These are phyloP conservation scores for Arvicanthis niloticus DNA, from an alignment of 2,113 vertebrate genomes.

Conservation along the genomic window DNA sequence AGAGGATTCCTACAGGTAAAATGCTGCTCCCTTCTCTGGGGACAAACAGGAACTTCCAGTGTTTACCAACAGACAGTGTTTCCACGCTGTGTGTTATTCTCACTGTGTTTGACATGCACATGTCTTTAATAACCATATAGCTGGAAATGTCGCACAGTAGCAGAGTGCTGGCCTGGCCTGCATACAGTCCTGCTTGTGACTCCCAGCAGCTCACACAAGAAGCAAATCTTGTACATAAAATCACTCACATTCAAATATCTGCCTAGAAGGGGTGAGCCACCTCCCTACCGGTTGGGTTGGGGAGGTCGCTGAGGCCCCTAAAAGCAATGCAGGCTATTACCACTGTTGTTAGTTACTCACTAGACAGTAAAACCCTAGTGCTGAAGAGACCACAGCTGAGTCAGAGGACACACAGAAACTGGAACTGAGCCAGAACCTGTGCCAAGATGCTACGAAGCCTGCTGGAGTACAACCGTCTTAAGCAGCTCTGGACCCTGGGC, in stretches of 20 bases:
- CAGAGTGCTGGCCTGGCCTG: not conserved
- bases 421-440: too few relatives aligned
- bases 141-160: not conserved
- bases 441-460: not conserved
- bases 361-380: not conserved
- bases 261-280: not conserved
- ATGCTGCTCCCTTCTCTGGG: not conserved
- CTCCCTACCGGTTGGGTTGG: too few relatives aligned
- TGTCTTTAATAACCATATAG: not conserved
- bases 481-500: not conserved
- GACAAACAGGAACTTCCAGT: not conserved
- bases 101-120: slow-evolving; percentile 24
- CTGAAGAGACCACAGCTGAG: not conserved
- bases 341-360: too few relatives aligned
- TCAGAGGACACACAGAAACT: not conserved
- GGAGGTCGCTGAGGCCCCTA: not conserved
- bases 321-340: not conserved
- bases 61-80: not conserved
- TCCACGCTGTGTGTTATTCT: not conserved
- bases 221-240: not conserved
- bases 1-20: not conserved
- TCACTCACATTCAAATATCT: not conserved
- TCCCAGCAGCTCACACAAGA: not conserved
- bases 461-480: not conserved
- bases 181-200: not conserved